phyloP scores from a whole-genome alignment of 2,888 invertebrate species.

The Spodoptera picta region DNA sequence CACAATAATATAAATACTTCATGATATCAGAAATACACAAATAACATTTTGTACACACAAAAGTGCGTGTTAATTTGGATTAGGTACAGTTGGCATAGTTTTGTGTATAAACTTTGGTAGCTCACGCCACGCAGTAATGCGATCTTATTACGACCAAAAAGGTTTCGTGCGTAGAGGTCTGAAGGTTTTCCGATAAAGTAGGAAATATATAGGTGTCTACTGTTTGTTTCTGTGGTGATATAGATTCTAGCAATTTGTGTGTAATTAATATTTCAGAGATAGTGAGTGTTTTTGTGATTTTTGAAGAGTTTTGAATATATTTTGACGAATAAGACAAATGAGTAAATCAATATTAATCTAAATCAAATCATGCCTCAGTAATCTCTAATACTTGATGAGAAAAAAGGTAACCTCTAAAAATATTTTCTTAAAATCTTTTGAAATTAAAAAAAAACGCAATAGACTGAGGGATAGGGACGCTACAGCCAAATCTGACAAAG shows the following conservation, averaged over 20 bases:
- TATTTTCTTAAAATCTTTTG: slow-evolving; percentile 8
- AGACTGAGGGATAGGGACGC: slow-evolving; percentile 49
- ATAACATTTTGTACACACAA: slow-evolving; percentile 26
- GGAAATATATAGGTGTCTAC: no score
- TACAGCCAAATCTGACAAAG: slow-evolving; percentile 79
- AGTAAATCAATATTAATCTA: no score
- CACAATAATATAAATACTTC: no score
- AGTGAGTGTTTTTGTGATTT: no score
- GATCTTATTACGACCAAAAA: slow-evolving; percentile 33
- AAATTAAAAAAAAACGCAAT: slow-evolving; percentile 37
- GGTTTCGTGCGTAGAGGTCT: slow-evolving; percentile 12
- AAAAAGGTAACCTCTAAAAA: slow-evolving; percentile 7
- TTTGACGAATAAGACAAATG: no score
- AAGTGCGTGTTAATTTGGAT: slow-evolving; percentile 44
- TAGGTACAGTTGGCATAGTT: slow-evolving; percentile 40
- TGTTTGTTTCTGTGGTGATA: no score
- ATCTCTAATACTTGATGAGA: neutral
- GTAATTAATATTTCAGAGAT: no score
- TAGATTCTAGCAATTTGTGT: neutral
- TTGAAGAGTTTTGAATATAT: no score
- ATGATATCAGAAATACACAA: slow-evolving; percentile 5
- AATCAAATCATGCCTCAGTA: no score
- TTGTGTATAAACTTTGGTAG: slow-evolving; percentile 32
- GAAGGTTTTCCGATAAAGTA: slow-evolving; percentile 1
- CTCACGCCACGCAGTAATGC: slow-evolving; percentile 32